phyloP scores from a whole-genome alignment of 1,140 invertebrate species.

The Heterodera carotae region DNA sequence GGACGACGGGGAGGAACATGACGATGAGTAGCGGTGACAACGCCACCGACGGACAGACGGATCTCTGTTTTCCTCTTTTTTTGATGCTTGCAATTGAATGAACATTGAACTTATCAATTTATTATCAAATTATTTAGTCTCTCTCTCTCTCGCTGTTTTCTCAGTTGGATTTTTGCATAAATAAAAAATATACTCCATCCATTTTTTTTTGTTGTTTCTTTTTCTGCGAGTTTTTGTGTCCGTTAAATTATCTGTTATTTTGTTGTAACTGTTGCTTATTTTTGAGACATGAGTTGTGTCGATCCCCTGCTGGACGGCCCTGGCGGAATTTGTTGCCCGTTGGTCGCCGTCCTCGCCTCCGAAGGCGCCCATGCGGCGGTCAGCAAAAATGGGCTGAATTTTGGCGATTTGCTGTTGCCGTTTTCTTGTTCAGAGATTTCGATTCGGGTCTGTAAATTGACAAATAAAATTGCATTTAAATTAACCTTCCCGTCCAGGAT shows the following conservation, averaged over 20 bases:
- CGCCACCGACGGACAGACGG: not conserved
- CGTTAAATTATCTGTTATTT: not conserved
- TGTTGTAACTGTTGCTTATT: not conserved
- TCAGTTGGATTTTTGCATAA: slow-evolving; percentile 3
- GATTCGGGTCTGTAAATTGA: slow-evolving; percentile 33
- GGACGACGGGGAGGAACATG: not conserved
- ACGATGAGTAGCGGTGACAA: not conserved
- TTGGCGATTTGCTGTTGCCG: slow-evolving; percentile 49
- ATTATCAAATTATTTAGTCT: not conserved
- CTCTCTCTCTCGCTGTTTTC: not conserved
- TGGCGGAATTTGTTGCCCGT: slow-evolving; percentile 27
- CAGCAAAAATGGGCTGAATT: slow-evolving; percentile 44
- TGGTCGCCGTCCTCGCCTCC: slow-evolving; percentile 48
- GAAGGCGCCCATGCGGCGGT: slow-evolving; percentile 38
- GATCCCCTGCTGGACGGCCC: slow-evolving; percentile 16
- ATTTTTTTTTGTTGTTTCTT: not conserved
- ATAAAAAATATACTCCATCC: not conserved
- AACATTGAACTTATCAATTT: not conserved
- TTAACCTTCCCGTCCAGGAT: slow-evolving; percentile 35
- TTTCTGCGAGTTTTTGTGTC: not conserved
- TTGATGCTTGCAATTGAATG: not conserved
- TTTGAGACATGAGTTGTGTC: not conserved
- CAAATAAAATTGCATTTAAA: not conserved
- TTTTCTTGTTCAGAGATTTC: slow-evolving; percentile 36
- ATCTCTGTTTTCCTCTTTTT: slow-evolving; percentile 14